Base-by-base conservation (phyloP, 2,113 vertebrate genomes). In the Nannobrachium achirus region DNA sequence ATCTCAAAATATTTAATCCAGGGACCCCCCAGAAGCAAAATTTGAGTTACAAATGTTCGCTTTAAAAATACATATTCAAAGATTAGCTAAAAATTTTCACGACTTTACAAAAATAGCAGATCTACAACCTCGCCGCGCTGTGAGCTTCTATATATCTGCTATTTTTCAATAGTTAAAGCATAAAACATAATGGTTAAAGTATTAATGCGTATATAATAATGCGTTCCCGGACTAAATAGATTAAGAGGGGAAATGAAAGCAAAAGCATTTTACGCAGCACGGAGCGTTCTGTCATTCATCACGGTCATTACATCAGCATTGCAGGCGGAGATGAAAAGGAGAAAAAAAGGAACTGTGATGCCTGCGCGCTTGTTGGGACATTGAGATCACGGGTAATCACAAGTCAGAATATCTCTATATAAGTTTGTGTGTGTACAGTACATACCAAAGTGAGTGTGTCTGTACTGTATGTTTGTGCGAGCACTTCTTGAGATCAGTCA, bases 221-320 rank as follows among this genome's bases (percentile, higher is more conserved):
- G n/a, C n/a, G n/a, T n/a, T n/a, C n/a, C n/a, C n/a, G n/a, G n/a
- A n/a, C n/a, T n/a, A n/a, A n/a, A n/a, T n/a, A n/a, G n/a, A n/a
- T n/a, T 45, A 53, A 62, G 18, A 62, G 20, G 59, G 25, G n/a
- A 69, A 60, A 69, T 33, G 9, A 39, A 41, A 49, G 40, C 45
- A 25, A 49, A 49, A 49, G 60, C 25, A 13, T 45, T 62, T 70
- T 13, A 62, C 60, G 38, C 60, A 15, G 15, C 13, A 62, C 10
- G 10, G 45, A 49, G 38, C 20, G 13, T 25, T 10, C 19, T 49
- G 44, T 51, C 38, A 38, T 52, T 69, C 45, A 69, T 69, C 66
- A 59, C 46, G 57, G 56, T 51, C 56, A 60, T 58, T 60, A 69
- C 66, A 59, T 60, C 39, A 51, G 39, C 46, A 56, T 49, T 56